phyloP scores from a whole-genome alignment of 2,797 vertebrate species.

The Echeneis naucrates region DNA sequence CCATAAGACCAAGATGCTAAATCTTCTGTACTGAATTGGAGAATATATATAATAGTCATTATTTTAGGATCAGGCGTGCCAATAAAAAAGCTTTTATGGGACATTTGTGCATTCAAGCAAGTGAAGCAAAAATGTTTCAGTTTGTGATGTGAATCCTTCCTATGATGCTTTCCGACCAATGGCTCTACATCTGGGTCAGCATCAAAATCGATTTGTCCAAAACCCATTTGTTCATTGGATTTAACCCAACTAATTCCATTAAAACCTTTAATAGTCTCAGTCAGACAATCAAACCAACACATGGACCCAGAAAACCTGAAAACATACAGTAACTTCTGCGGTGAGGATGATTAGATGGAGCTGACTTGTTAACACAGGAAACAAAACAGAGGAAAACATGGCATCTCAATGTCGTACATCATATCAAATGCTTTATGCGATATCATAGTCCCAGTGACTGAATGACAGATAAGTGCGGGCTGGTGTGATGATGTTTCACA shows the following conservation, averaged over 20 bases:
- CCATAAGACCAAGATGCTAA: neutral
- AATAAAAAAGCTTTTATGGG: neutral
- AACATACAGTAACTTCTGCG: neutral
- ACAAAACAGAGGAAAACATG: neutral
- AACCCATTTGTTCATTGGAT: conserved; percentile 11
- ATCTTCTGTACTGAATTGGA: neutral
- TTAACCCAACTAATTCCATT: neutral
- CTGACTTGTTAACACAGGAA: neutral
- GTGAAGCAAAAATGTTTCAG: neutral
- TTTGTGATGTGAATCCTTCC: neutral
- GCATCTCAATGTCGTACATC: neutral
- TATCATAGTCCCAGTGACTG: conserved; percentile 11
- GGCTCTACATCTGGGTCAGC: neutral
- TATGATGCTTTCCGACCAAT: neutral
- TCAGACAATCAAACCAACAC: neutral
- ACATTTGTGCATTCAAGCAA: neutral
- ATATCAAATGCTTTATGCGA: conserved; percentile 5
- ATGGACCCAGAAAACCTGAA: neutral
- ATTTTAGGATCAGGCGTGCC: neutral
- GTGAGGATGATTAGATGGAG: neutral
- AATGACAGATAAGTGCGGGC: conserved; percentile 9
- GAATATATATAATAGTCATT: too few relatives aligned
- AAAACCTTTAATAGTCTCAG: neutral
- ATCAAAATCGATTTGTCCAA: neutral
- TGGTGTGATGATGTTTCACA: conserved; percentile 2